Evolutionary conservation across 2,113 vertebrate species (phyloP), one percentile per base, ranked within the genome.

Genomic region (Rutilus rutilus): DNA sequence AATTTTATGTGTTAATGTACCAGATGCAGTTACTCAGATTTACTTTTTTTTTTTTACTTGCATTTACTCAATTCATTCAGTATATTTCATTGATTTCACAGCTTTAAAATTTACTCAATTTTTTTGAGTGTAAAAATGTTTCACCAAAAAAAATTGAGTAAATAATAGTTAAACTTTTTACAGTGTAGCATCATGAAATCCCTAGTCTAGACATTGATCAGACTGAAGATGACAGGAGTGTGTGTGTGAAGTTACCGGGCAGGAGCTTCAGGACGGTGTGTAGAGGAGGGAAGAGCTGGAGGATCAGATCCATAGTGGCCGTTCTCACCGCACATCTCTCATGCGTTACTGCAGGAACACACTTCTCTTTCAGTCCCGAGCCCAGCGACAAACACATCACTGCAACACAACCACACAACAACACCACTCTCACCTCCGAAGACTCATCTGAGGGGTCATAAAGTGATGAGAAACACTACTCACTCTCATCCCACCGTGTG

Each of bases 401-500:
- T 95, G 86, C 6, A 78, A 86, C n/a, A 90, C 17, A 86, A 36
- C 6, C 17, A 79, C 33, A 86, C 23, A 59, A 52, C 25, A 9
- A 21, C 17, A 27, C 12, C 57, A 19, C 27, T 64, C 57, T 47
- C 79, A 64, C 50, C 50, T 52, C 14, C 0, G 14, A 52, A 50
- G 47, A 50, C 8, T 42, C 42, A 42, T 42, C 42, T 8, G 42
- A 42, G 1, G 42, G 42, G 1, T 10, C 42, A 42, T 42, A 9
- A 9, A 2, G 42, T 42, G 2, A 42, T 2, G 9, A 42, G 2
- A 42, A 9, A 10, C 42, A 42, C 42, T 50, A 92, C 93, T 90
- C 83, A 95, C 96, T 95, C 89, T 94, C 89, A 93, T 96, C 95
- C 95, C 87, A 94, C 76, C 91, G 91, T 91, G 89, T 90, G 86